phyloP scores from a whole-genome alignment of 2,888 invertebrate species.

The Tineola bisselliella region DNA sequence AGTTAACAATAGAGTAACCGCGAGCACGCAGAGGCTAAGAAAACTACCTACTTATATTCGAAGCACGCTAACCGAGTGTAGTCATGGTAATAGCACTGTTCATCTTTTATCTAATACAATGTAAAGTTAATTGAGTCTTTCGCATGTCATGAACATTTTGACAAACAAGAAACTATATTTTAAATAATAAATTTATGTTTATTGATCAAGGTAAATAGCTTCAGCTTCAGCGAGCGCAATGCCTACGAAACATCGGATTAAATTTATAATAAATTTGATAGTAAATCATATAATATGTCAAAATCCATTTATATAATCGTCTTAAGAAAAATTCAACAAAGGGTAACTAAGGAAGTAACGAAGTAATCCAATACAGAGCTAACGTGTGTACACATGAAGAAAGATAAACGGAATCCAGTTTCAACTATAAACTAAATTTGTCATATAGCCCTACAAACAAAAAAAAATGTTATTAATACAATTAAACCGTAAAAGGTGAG shows the following conservation, averaged over 20 bases:
- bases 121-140: background rate
- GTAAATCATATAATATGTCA: too few relatives aligned
- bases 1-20: slow-evolving; percentile 2
- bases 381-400: background rate
- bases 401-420: background rate
- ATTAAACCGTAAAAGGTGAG: too few relatives aligned
- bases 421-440: background rate
- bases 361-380: background rate
- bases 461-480: too few relatives aligned
- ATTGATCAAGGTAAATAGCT: too few relatives aligned
- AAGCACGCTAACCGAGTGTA: slow-evolving; percentile 1
- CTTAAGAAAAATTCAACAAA: too few relatives aligned
- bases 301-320: too few relatives aligned
- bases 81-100: slow-evolving; percentile 3
- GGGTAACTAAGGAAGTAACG: background rate
- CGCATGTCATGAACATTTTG: background rate
- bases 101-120: background rate
- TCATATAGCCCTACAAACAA: too few relatives aligned
- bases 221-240: too few relatives aligned
- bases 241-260: too few relatives aligned
- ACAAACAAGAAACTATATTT: background rate
- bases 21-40: background rate
- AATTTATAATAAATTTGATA: too few relatives aligned
- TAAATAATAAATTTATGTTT: too few relatives aligned
- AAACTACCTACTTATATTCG: slow-evolving; percentile 6